Conservation (phyloP, 1,140 invertebrate genomes). For the Cotesia typhae region DNA sequence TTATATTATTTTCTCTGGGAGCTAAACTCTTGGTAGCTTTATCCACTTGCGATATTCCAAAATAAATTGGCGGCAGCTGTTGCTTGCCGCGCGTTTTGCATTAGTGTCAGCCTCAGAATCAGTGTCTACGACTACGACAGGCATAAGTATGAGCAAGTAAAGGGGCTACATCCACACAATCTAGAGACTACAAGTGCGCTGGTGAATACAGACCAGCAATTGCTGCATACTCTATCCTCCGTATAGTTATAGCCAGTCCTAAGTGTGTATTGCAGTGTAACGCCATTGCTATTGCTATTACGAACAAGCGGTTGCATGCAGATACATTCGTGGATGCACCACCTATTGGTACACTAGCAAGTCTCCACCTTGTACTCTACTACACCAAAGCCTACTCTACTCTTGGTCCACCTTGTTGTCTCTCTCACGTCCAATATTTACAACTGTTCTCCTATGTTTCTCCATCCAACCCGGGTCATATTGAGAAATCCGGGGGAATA, state of each 20-base stretch:
- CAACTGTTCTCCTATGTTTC: background rate
- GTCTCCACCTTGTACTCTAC: background rate
- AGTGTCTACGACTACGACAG: conserved; percentile 42
- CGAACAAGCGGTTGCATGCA: conserved; percentile 32
- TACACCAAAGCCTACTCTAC: background rate
- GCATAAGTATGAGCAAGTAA: too few species aligned
- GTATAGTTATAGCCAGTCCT: too few species aligned
- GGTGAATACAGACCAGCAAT: too few species aligned
- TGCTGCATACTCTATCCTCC: too few species aligned
- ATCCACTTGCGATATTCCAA: conserved; percentile 51
- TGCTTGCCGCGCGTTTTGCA: conserved; percentile 44
- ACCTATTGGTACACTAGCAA: background rate
- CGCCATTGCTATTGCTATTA: conserved; percentile 45
- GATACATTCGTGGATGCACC: background rate
- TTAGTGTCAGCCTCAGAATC: conserved; percentile 54
- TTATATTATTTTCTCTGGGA: background rate
- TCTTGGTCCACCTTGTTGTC: conserved; percentile 12
- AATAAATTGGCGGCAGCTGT: conserved; percentile 64
- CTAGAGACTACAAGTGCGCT: too few species aligned
- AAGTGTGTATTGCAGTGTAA: conserved; percentile 21
- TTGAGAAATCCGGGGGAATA: conserved; percentile 27
- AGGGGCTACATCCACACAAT: too few species aligned
- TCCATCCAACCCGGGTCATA: conserved; percentile 12
- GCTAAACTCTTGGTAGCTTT: background rate
- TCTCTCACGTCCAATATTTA: conserved; percentile 13